Percentiles rank a stretch among this genome's conserved stretches.
Evolutionary conservation across 1,140 invertebrate species (phyloP).

Genomic region (Carposina sasakii): DNA sequence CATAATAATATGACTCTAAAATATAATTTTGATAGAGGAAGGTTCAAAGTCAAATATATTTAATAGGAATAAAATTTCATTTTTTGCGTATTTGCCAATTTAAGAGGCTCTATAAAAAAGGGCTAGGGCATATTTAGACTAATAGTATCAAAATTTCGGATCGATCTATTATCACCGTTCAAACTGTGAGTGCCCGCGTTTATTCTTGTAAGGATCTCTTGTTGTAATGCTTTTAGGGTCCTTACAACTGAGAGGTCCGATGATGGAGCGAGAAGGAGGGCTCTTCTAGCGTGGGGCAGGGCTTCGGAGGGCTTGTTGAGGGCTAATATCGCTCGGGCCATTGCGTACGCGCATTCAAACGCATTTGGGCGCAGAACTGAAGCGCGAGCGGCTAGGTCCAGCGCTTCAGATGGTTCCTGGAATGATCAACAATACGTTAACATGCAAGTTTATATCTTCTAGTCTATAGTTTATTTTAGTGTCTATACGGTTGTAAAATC

Average conservation of each 20-base stretch:
- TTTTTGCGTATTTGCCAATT: no score
- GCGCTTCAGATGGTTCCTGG: constrained; percentile 86
- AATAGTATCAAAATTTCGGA: constrained; percentile 57
- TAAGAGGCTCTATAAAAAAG: no score
- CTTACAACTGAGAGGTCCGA: constrained; percentile 45
- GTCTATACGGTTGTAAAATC: no score
- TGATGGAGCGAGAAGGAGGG: constrained; percentile 56
- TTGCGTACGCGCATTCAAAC: constrained; percentile 94
- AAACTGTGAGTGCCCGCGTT: constrained; percentile 44
- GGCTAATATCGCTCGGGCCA: constrained; percentile 89
- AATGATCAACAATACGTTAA: constrained; percentile 25
- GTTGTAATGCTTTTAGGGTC: constrained; percentile 50
- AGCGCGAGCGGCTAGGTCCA: constrained; percentile 90
- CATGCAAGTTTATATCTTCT: no score
- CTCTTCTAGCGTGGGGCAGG: constrained; percentile 71
- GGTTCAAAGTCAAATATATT: no score
- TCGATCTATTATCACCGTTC: constrained; percentile 45
- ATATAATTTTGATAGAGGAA: no score
- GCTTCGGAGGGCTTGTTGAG: constrained; percentile 71
- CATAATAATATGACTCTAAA: no score
- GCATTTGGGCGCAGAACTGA: constrained; percentile 87
- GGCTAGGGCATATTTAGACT: constrained; percentile 62
- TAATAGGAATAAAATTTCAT: constrained; percentile 21
- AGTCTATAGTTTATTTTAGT: no score
- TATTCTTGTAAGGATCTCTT: constrained; percentile 53